Evolutionary conservation across 2,888 invertebrate species (phyloP), one percentile per base, ranked within the genome.

Genomic region (Liopterus haemorrhoidalis): DNA sequence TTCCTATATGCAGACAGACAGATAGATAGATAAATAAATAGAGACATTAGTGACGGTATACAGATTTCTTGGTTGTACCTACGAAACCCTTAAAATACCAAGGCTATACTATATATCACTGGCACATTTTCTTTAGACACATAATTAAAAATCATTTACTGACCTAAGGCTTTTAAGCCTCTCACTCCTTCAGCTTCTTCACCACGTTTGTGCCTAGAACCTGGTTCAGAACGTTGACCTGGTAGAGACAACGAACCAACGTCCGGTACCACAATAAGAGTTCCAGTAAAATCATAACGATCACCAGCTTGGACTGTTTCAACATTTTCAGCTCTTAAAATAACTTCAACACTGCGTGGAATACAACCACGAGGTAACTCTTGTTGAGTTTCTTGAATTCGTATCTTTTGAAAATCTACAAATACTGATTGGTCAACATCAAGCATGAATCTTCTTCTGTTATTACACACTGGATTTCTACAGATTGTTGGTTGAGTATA

Each of bases 321-420:
- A 0, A 99, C 99, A 57, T 88, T 83, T 69, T 99, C 99, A 1
- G 93, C 94, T 53, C 97, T 75, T 39, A 99, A 70, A 55, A 99
- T 84, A 22, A 99, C 79, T 70, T 99, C 99, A 30, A 99, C 79
- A 47, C 93, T 93, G 25, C 99, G 76, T 0, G 99, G 99, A 58
- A 99, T 95, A 60, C 92, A 90, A 3, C 99, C 99, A 32, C 96
- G 72, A 0, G 99, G 99, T 21, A 99, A 70, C 66, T 99, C 99
- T 0, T 92, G 83, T 67, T 99, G 99, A 0, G 93, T 93, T 70
- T 99, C 99, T 67, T 99, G 99, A 53, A 99, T 87, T 42, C 96
- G 78, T 2, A 85, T 65, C 73, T 97, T 99, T 72, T 99, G 99
- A 66, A 99, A 99, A 70, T 99, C 99, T 1, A 97, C 86, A 69